These are phyloP conservation scores for Magallana ariakensis DNA, from an alignment of 1,140 invertebrate species.

Conservation along the genomic window DNA sequence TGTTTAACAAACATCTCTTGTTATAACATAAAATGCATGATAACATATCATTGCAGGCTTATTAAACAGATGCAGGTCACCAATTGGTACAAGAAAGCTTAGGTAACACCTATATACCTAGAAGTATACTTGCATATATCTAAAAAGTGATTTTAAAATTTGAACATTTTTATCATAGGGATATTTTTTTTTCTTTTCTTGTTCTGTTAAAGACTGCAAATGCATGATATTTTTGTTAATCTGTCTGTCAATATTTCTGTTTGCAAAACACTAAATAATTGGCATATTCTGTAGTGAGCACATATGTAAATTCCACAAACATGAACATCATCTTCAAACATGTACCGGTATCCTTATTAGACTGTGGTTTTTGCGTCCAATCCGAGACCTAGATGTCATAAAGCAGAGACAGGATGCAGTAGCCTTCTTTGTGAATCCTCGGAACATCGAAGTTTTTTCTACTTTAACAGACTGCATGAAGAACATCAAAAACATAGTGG, in stretches of 20 bases:
- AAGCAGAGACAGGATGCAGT: conserved; percentile 84
- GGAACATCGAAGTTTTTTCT: conserved; percentile 82
- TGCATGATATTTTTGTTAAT: too few species aligned
- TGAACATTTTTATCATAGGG: too few species aligned
- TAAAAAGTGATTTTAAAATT: too few species aligned
- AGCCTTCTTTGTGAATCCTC: conserved; percentile 82
- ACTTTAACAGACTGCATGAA: conserved; percentile 83
- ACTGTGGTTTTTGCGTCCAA: conserved; percentile 83
- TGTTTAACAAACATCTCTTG: too few species aligned
- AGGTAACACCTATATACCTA: conserved; percentile 56
- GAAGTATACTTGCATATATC: too few species aligned
- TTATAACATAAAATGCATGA: background rate
- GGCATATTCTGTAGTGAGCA: too few species aligned
- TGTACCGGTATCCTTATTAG: conserved; percentile 60
- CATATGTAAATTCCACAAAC: too few species aligned
- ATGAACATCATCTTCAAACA: too few species aligned
- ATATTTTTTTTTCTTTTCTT: too few species aligned
- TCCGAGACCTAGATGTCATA: conserved; percentile 81
- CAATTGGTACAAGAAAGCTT: conserved; percentile 81
- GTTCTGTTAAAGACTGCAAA: too few species aligned
- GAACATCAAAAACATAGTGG: conserved; percentile 82
- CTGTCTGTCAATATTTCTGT: too few species aligned
- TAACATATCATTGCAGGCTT: conserved; percentile 78
- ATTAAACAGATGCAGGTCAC: conserved; percentile 87
- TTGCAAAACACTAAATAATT: too few species aligned